Evolutionary conservation across 2,113 vertebrate genomes (phyloP).

Genomic region (Halichoerus grypus): DNA sequence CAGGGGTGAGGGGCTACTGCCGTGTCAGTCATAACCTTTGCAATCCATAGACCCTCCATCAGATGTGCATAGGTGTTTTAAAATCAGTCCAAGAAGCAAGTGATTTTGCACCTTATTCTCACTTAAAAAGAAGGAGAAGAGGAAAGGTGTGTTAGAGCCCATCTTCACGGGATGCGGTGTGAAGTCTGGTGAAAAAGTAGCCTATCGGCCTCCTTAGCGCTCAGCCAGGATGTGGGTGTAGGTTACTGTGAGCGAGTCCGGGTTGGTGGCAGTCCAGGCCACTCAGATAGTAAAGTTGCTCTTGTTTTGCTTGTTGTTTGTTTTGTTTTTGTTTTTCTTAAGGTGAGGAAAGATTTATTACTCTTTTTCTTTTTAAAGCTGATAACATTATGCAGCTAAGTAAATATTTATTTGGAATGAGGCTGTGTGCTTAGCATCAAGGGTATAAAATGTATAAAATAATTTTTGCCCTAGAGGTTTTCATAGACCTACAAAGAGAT

Average conservation of each 20-base stretch:
- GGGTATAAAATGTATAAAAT: not conserved
- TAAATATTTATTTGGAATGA: conserved; percentile 41
- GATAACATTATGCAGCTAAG: not conserved
- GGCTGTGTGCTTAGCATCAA: not conserved
- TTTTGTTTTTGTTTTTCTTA: not conserved
- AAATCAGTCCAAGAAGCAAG: not conserved
- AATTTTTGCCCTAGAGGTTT: not conserved
- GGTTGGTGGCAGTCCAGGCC: not conserved
- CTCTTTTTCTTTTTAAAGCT: not conserved
- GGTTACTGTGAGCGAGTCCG: not conserved
- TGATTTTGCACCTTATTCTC: not conserved
- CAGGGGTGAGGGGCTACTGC: not conserved
- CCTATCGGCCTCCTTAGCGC: not conserved
- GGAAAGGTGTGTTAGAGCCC: not conserved
- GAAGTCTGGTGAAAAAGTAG: not conserved
- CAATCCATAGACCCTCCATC: not conserved
- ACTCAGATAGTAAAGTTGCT: not conserved
- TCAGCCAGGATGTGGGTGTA: not conserved
- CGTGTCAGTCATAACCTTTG: not conserved
- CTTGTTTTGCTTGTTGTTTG: conserved; percentile 30
- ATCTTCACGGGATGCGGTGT: not conserved
- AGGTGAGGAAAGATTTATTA: not conserved
- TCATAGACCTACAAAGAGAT: not conserved
- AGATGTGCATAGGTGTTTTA: not conserved
- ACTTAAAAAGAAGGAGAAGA: not conserved